These are phyloP conservation scores for Pammene aurita DNA, from an alignment of 2,888 invertebrate genomes.

Conservation along the genomic window DNA sequence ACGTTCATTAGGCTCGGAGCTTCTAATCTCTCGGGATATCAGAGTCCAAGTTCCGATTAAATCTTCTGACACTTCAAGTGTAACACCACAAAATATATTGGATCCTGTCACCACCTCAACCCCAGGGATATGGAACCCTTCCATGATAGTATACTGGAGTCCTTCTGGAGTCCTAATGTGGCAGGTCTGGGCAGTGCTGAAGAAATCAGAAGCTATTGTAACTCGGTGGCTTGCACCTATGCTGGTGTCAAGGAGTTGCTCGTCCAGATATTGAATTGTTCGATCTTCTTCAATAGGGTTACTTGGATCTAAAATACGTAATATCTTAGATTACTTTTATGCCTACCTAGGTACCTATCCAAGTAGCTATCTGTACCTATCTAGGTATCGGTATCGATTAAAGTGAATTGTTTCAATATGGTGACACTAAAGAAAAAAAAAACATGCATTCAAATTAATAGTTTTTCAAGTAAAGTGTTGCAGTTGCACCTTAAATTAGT, in stretches of 20 bases:
- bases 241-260: conserved; percentile 30
- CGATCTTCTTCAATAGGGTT: conserved; percentile 41
- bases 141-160: conserved; percentile 33
- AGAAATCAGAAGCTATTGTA: conserved; percentile 7
- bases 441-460: no score
- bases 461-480: no score
- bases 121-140: conserved; percentile 31
- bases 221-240: conserved; percentile 30
- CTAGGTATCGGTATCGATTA: no score
- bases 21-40: conserved; percentile 31
- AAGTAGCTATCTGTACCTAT: no score
- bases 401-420: no score
- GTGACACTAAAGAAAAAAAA: no score
- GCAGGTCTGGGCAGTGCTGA: conserved; percentile 31
- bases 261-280: conserved; percentile 20
- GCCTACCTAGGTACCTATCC: neutral
- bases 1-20: conserved; percentile 19
- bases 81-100: conserved; percentile 23
- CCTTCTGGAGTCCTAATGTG: conserved; percentile 38
- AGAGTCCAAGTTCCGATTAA: conserved; percentile 38
- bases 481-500: no score
- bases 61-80: conserved; percentile 30
- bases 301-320: conserved; percentile 36
- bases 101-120: conserved; percentile 18
- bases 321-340: neutral